These are phyloP conservation scores for Craniophora ligustri DNA, from an alignment of 2,888 invertebrate genomes.

Conservation along the genomic window DNA sequence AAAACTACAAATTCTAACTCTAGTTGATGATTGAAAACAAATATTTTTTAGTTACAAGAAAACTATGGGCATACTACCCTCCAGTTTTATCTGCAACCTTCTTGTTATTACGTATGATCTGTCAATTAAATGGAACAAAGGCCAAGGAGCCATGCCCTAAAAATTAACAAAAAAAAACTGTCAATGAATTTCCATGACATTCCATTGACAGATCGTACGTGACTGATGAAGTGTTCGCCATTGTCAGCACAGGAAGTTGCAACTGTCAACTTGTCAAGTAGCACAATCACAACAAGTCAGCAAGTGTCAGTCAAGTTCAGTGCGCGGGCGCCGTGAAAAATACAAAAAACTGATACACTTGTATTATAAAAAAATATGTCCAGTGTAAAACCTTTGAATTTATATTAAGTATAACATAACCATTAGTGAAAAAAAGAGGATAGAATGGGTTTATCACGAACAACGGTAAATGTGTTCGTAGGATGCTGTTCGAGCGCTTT, in stretches of 20 bases:
- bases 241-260: background rate
- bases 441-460: slow-evolving; percentile 65
- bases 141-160: no score
- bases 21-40: no score
- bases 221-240: slow-evolving; percentile 27
- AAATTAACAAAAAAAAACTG: no score
- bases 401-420: background rate
- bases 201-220: slow-evolving; percentile 8
- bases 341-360: slow-evolving; percentile 10
- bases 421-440: background rate
- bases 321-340: slow-evolving; percentile 50
- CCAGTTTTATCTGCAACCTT: no score
- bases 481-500: slow-evolving; percentile 80
- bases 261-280: background rate
- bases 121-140: no score
- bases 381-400: no score
- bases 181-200: no score
- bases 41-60: no score
- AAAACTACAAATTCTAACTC: no score
- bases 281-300: background rate
- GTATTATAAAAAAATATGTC: background rate
- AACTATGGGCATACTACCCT: no score
- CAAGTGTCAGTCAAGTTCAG: slow-evolving; percentile 5
- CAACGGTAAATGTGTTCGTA: slow-evolving; percentile 71
- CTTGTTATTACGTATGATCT: no score